Base-by-base conservation (phyloP, 92 coral and sea anemone species). In the Siderastrea radians region DNA sequence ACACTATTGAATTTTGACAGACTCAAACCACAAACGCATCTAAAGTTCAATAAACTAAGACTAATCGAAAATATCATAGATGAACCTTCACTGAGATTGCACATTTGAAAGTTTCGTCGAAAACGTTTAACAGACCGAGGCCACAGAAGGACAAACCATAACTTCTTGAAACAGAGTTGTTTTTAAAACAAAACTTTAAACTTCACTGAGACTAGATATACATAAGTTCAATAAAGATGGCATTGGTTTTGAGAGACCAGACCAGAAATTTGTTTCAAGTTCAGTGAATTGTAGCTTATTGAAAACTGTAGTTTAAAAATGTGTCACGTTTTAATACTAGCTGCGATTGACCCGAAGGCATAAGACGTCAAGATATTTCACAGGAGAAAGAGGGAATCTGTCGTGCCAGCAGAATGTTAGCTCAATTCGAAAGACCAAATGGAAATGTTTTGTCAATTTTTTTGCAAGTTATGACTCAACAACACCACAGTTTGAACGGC, bases 1-100 rank as follows among this genome's bases (percentile, higher is more conserved):
- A 60, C 50, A 26, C 51, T 74, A 49, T 73, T 61, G 80, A 84
- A 49, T 84, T 51, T 74, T 84, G 81, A 84, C 87, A 74, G 80
- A 60, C 60, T 46, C 5, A 73, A 73, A 83, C 71, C 72, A 47
- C 81, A 59, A 61, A 49, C 64, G 61, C 76, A 44, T 26, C 80
- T 72, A 14, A 62, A 61, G 69, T 60, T 60, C 16, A 45, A 15
- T 57, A 78, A 61, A 48, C 53, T 45, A 54, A 74, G 47, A 55
- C 8, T 55, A 14, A 11, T 55, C 10, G 61, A 14, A 55, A 55
- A 7, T 3, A 14, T 26, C 38, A 26, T 26, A 26, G 38, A 26
- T 26, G 38, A 26, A 26, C 38, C 38, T 26, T 26, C 38, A 26
- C 38, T 26, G 38, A 26, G 38, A 26, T 26, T 26, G 0, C 38